Evolutionary conservation across 2,113 vertebrate genomes (phyloP), one percentile per base, ranked within the genome.

Genomic region (Pseudolaguvia tuberculata): DNA sequence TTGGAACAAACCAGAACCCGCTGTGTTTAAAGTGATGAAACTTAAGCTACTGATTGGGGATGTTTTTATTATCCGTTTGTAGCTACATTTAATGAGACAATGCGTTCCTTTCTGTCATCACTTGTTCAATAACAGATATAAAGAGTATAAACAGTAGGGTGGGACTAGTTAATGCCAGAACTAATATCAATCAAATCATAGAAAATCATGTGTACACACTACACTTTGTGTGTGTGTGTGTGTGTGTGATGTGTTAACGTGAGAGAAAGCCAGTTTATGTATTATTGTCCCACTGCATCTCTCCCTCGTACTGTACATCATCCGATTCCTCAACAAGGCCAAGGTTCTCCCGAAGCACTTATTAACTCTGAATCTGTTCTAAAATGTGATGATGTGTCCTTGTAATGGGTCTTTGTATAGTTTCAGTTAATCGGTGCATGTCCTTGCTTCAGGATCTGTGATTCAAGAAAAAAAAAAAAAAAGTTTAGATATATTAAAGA

Each of bases 321-420:
- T n/a, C 3, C 25, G 14, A 15, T 57, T 52, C 4, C n/a, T 61
- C 13, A 42, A 39, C n/a, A 18, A 25, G 31, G 21, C 18, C 6
- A 15, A 58, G 11, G 50, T 56, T n/a, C 6, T 48, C 59, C n/a
- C 52, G 39, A 35, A 35, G 31, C 31, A 35, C 31, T 35, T 8
- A 48, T 68, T 68, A 50, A 17, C 14, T 52, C 21, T 63, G 48
- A 47, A 62, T 61, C 17, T 47, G 63, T 72, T 17, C 42, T 53
- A 8, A 25, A 65, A 18, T 56, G 20, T 55, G 58, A 76, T 39
- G 3, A 21, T 17, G 61, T 47, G 75, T 78, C 68, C 78, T 83
- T 86, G 78, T 81, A 82, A 80, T n/a, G n/a, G n/a, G 66, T 39
- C 74, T 59, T 83, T 3, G 31, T 72, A 83, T 72, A 66, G 58